Base-by-base conservation (phyloP, 2,888 invertebrate species). In the Drosophila emarginata region DNA sequence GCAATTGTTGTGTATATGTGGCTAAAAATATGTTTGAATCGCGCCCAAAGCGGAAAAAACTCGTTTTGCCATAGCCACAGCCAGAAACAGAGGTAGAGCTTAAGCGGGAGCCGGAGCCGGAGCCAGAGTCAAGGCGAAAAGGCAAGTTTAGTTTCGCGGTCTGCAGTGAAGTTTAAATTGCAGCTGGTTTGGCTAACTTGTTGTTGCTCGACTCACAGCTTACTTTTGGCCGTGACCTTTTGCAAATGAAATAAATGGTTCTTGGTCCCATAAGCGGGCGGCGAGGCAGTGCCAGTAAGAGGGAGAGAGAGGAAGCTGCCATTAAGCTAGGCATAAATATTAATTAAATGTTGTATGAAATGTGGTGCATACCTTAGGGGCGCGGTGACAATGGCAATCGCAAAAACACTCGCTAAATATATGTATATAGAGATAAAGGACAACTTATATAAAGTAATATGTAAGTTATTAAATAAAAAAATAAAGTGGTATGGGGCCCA, bases 11-110 rank as follows among this genome's bases (percentile, higher is more conserved):
- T 60, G 60, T 64, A 85, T 78, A 68, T 75, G 74, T 75, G 88
- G 86, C 82, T 83, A 83, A 88, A 83, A 83, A 83, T 88, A 83
- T 83, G 88, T 88, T 88, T 79, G 86, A 81, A 85, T 87, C 81
- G 81, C 81, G 88, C 81, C 81, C 82, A 87, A 74, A 81, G 81
- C 45, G 12, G 45, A 45, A 18, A 45, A 45, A 45, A 45, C 45
- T 45, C 45, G 45, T 45, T 45, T 21, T 45, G 12, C 74, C 85
- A 70, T 57, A 71, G 61, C 40, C 32, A 87, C 70, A 71, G 87
- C 11, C 5, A 7, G 40, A 40, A 15, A 14, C 76, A 87, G 72
- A 71, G 87, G 66, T 83, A 72, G 77, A 79, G 77, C 72, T 77
- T 76, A 79, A 77, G 28, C 21, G 9, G 37, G 14, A 87, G 77